These are phyloP conservation scores for Frankliniella fusca DNA, from an alignment of 2,888 invertebrate species.

Conservation along the genomic window DNA sequence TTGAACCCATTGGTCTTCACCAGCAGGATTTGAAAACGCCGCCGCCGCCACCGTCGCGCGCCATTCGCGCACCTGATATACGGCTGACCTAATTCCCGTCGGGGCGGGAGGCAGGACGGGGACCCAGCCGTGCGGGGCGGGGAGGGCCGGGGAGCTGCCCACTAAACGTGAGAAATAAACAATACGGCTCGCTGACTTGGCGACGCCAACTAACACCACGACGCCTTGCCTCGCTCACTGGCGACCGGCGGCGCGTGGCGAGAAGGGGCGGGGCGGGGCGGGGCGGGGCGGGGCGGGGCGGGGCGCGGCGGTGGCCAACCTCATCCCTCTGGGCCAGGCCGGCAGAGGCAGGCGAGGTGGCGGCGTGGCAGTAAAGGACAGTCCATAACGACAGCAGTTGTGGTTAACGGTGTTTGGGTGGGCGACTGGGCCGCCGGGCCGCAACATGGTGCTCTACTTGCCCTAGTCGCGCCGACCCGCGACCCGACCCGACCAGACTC, in stretches of 20 bases:
- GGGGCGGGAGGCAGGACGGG: too few relatives aligned
- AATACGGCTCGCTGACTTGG: not conserved
- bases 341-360: not conserved
- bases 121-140: too few relatives aligned
- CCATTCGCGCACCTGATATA: not conserved
- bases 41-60: not conserved
- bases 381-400: not conserved
- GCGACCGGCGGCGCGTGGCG: not conserved
- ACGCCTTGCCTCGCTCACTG: not conserved
- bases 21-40: too few relatives aligned
- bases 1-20: too few relatives aligned
- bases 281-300: not conserved
- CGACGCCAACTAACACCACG: not conserved
- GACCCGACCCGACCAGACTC: too few relatives aligned
- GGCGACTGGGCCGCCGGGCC: not conserved
- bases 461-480: too few relatives aligned
- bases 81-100: conserved; percentile 10
- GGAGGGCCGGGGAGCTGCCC: not conserved
- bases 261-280: not conserved
- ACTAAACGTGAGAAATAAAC: conserved; percentile 10
- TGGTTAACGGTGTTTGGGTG: not conserved
- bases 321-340: not conserved
- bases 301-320: not conserved
- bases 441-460: too few relatives aligned
- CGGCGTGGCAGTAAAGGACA: too few relatives aligned